Evolutionary conservation across 2,888 invertebrate species (phyloP).

Genomic region (Panopea generosa): DNA sequence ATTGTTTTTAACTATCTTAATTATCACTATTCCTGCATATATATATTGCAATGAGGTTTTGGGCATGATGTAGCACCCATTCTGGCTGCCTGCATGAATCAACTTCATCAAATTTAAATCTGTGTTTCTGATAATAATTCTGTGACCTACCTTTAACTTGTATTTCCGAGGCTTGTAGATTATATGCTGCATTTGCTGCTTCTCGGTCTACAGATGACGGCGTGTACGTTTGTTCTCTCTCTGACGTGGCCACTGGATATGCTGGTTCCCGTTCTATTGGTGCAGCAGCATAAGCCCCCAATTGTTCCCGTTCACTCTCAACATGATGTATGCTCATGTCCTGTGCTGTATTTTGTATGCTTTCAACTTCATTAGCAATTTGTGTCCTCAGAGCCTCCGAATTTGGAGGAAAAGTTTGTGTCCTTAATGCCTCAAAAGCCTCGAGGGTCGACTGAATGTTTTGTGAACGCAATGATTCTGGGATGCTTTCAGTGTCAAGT

Average conservation of each 20-base stretch:
- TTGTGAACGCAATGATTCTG: constrained; percentile 61
- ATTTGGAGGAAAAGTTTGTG: constrained; percentile 62
- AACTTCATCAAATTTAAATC: too few species aligned
- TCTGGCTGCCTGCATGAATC: too few species aligned
- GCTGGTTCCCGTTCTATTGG: constrained; percentile 52
- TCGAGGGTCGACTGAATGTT: constrained; percentile 61
- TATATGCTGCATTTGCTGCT: constrained; percentile 29
- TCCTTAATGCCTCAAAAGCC: constrained; percentile 61
- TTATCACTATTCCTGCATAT: too few species aligned
- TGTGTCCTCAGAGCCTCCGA: constrained; percentile 41
- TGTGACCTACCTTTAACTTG: constrained; percentile 50
- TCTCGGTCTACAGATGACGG: constrained; percentile 39
- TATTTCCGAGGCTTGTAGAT: constrained; percentile 36
- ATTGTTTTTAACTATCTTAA: too few species aligned
- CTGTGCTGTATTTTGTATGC: constrained; percentile 59
- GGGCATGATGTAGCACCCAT: too few species aligned
- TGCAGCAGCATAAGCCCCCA: constrained; percentile 45
- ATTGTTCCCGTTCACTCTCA: constrained; percentile 45
- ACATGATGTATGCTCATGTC: constrained; percentile 64
- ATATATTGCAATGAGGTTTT: too few species aligned
- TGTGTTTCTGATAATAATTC: too few species aligned
- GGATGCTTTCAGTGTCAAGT: constrained; percentile 58
- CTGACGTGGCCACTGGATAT: constrained; percentile 25
- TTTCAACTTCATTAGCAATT: constrained; percentile 45
- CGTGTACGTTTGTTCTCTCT: constrained; percentile 55